Base-by-base conservation (phyloP, 2,888 invertebrate species). In the Caradrina kadenii region DNA sequence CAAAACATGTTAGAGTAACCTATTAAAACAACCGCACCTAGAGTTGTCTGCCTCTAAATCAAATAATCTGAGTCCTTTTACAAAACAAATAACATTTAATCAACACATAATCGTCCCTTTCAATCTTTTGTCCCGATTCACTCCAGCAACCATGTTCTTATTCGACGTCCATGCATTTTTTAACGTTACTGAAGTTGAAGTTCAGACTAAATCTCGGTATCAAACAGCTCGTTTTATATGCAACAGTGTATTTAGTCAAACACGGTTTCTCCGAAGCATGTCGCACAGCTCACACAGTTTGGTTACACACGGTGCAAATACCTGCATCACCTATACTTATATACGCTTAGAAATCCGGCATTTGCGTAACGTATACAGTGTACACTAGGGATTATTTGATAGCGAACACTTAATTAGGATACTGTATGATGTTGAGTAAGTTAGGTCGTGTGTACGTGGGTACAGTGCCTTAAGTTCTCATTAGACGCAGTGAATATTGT, bases 301-400 rank as follows among this genome's bases (percentile, higher is more conserved):
- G 26, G 45, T 50, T 15, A 13, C 48, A 54, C n/a, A 60, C 7
- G 54, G 6, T n/a, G 42, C 48, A 60, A 49, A 35, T 19, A 55
- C 49, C 13, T 21, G 45, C 31, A 64, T 56, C 31, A 76, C 19
- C 26, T 62, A 45, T 45, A 54, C 50, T 54, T 39, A 62, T 54
- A 54, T 50, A 50, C 39, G 45, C 15, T 6, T 49, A 50, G 50
- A 13, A 62, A n/a, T 55, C 49, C 53, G 56, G 53, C 45, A 54
- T 75, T 68, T 80, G 58, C 58, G n/a, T 42, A 49, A 63, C 52
- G 19, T 61, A 58, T 48, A 60, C 48, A 49, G 56, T 21, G 22
- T 22, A 71, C 72, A 59, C 77, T 53, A 17, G 59, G 78, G 64
- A 72, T 77, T 77, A 65, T 77, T 76, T 71, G 73, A 65, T 65